phyloP scores from a whole-genome alignment of 1,140 invertebrate species.

The Listronotus bonariensis region DNA sequence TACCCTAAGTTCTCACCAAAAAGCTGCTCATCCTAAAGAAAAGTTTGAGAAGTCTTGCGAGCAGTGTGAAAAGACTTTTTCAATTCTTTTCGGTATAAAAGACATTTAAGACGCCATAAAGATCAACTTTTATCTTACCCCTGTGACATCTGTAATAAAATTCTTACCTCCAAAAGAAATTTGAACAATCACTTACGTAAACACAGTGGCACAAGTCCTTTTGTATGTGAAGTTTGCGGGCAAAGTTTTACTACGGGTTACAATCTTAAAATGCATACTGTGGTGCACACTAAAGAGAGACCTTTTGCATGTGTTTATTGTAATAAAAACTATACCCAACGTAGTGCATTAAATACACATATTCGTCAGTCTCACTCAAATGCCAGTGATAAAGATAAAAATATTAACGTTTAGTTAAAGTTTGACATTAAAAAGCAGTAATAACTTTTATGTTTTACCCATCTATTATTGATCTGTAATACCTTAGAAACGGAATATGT shows the following conservation, averaged over 20 bases:
- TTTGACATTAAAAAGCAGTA: no score
- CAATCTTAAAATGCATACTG: slow-evolving; percentile 59
- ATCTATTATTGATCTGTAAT: no score
- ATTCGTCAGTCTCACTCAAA: background rate
- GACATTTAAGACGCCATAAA: slow-evolving; percentile 48
- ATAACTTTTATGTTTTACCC: no score
- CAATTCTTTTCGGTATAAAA: background rate
- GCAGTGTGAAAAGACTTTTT: slow-evolving; percentile 64
- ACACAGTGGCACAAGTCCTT: slow-evolving; percentile 74
- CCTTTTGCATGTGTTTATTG: slow-evolving; percentile 51
- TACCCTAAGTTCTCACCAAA: slow-evolving; percentile 9
- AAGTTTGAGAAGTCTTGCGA: slow-evolving; percentile 55
- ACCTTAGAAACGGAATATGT: no score
- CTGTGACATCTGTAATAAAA: slow-evolving; percentile 62
- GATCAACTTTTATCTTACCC: slow-evolving; percentile 16
- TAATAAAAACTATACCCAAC: slow-evolving; percentile 47
- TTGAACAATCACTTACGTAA: slow-evolving; percentile 65
- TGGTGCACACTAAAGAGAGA: slow-evolving; percentile 57
- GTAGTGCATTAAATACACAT: slow-evolving; percentile 58
- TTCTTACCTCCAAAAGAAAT: slow-evolving; percentile 35
- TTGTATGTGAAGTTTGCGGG: slow-evolving; percentile 69
- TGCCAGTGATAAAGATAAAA: no score
- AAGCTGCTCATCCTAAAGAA: background rate
- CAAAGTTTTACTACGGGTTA: slow-evolving; percentile 61
- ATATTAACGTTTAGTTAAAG: no score